Evolutionary conservation across 2,888 invertebrate genomes (phyloP), one percentile per base, ranked within the genome.

Genomic region (Anthophora plumipes): DNA sequence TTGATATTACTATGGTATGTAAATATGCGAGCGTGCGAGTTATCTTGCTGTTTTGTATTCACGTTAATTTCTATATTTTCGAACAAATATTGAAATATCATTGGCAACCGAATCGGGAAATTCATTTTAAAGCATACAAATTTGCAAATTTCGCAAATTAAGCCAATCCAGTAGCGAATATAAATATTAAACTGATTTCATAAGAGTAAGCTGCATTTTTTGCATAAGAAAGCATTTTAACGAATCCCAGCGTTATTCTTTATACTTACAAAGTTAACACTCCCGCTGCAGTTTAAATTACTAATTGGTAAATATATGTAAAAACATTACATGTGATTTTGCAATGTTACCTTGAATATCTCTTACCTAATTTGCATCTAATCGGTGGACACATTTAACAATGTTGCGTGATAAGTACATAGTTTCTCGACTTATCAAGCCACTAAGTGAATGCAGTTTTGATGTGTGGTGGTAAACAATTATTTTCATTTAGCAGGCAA

Each of bases 71-170:
- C 50, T 70, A 22, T 52, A 39, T 52, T 52, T 52, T 39, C 61
- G 52, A 52, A 41, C 31, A 61, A 52, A 41, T 70, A 70, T 70
- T 41, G 60, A 50, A 70, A 22, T 46, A 41, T 52, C 46, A 41
- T 41, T 20, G 46, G 48, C 20, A n/a, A 37, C 4, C 50, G 20
- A 48, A 37, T 37, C 14, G 9, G 14, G 5, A 20, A 50, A 50
- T 37, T 37, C 31, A 50, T 50, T 20, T 37, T 14, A 14, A 8
- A 37, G n/a, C 14, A n/a, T 37, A 14, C 14, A 37, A 50, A 14
- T 20, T 31, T 7, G 12, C 6, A 63, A n/a, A 46, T 46, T 20
- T n/a, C 5, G 12, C 6, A 63, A n/a, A 46, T 46, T 20, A n/a
- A n/a, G 11, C 5, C 46, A 43, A 46, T 14, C 9, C 5, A 8